Percentiles rank a stretch among this genome's conserved stretches.
Conservation (phyloP, 1,140 invertebrate genomes). For the Tetraneura akinire region DNA sequence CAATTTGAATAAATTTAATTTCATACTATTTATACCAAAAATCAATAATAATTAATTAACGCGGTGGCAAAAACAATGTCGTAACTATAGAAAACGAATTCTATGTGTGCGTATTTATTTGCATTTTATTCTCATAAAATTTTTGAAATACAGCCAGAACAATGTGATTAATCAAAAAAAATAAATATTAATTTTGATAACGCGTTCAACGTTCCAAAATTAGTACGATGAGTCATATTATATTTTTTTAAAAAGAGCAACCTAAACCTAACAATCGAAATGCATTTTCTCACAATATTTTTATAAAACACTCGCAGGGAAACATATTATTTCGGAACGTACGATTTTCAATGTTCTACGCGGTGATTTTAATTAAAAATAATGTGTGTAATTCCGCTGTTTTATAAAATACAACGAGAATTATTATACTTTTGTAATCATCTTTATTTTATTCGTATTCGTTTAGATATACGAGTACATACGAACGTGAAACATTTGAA, state of each 20-base stretch:
- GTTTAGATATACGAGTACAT: neutral
- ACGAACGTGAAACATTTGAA: neutral
- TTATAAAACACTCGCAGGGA: neutral
- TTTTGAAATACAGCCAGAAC: slow-evolving; percentile 25
- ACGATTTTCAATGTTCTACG: no score
- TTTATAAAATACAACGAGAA: no score
- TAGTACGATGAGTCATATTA: slow-evolving; percentile 8
- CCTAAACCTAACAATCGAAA: neutral
- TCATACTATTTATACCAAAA: neutral
- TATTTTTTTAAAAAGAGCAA: neutral
- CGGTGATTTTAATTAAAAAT: no score
- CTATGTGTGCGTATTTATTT: neutral
- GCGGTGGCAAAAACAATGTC: neutral
- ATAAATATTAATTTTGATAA: slow-evolving; percentile 1
- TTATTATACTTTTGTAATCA: neutral
- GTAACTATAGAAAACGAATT: neutral
- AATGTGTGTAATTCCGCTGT: no score
- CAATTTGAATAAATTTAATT: no score
- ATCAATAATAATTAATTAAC: slow-evolving; percentile 1
- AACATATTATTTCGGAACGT: no score
- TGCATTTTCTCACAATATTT: neutral
- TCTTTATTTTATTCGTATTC: neutral
- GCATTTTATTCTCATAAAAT: slow-evolving; percentile 21
- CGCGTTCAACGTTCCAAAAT: slow-evolving; percentile 17
- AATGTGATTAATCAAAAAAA: slow-evolving; percentile 21